Percentiles rank a stretch among this genome's conserved stretches.
Evolutionary conservation across 2,797 vertebrate genomes (phyloP).

Genomic region (Acanthopagrus latus): DNA sequence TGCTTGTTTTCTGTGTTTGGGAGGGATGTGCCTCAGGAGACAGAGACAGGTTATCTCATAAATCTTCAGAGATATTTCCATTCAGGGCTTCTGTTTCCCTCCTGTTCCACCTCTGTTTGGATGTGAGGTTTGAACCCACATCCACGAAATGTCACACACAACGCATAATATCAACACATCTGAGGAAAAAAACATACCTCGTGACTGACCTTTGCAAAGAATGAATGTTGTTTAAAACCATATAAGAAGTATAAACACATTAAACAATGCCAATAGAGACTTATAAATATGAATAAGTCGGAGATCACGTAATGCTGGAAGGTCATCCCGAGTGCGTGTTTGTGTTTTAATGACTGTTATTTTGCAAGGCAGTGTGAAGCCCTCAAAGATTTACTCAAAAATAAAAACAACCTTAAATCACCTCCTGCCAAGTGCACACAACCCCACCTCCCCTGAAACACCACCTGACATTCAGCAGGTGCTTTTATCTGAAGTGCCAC

Average conservation of each 20-base stretch:
- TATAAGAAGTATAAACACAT: not conserved
- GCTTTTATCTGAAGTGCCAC: constrained; percentile 35
- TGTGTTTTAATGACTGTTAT: constrained; percentile 6
- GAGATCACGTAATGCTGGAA: constrained; percentile 12
- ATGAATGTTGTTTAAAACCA: constrained; percentile 26
- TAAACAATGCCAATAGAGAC: not conserved
- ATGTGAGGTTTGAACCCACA: not conserved
- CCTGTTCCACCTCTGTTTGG: not conserved
- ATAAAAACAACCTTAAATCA: constrained; percentile 17
- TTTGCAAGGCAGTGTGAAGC: not conserved
- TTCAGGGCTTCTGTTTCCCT: not conserved
- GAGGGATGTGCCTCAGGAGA: not conserved
- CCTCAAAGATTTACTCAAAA: constrained; percentile 14
- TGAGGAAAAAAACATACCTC: not conserved
- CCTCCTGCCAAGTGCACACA: not conserved
- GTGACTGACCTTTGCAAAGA: constrained; percentile 35
- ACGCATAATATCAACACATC: constrained; percentile 11
- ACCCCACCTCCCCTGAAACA: not conserved
- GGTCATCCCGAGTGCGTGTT: constrained; percentile 13
- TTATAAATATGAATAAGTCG: constrained; percentile 7
- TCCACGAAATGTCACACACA: constrained; percentile 38
- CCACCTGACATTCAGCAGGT: not conserved
- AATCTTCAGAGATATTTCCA: constrained; percentile 25
- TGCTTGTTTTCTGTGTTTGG: constrained; percentile 5
- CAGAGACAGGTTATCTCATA: not conserved